Evolutionary conservation across 2,113 vertebrate species (phyloP).

Genomic region (Hydrochoerus hydrochaeris): DNA sequence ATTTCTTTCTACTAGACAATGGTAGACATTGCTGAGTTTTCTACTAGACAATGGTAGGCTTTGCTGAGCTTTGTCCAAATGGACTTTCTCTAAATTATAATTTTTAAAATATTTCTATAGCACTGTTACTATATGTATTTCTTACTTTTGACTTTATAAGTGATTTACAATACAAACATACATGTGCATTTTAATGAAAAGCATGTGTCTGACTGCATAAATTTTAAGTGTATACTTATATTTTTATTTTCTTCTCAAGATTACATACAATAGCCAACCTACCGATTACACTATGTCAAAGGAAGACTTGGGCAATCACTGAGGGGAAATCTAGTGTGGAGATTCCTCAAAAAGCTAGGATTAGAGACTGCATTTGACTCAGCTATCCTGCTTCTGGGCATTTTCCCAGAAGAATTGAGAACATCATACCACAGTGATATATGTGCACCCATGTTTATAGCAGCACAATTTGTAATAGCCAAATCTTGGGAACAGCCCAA

Average conservation of each 20-base stretch:
- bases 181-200: conserved; percentile 51
- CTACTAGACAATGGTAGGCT: conserved; percentile 4
- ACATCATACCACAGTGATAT: too few species aligned
- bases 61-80: conserved; percentile 48
- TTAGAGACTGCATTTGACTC: too few species aligned
- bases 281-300: neutral
- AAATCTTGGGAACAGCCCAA: too few species aligned
- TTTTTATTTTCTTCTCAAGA: conserved; percentile 6
- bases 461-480: too few species aligned
- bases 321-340: too few species aligned
- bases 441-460: too few species aligned
- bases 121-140: conserved; percentile 16
- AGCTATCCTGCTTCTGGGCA: too few species aligned
- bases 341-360: too few species aligned
- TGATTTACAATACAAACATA: neutral
- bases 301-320: too few species aligned
- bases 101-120: conserved; percentile 58
- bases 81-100: conserved; percentile 46
- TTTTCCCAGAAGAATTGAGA: too few species aligned
- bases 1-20: conserved; percentile 50
- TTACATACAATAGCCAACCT: neutral
- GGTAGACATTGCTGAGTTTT: conserved; percentile 30
- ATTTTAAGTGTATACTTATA: conserved; percentile 34
- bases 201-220: neutral
- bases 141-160: conserved; percentile 38